These are phyloP conservation scores for Microctenopoma lineatum DNA, from an alignment of 2,797 vertebrate genomes.

Conservation along the genomic window DNA sequence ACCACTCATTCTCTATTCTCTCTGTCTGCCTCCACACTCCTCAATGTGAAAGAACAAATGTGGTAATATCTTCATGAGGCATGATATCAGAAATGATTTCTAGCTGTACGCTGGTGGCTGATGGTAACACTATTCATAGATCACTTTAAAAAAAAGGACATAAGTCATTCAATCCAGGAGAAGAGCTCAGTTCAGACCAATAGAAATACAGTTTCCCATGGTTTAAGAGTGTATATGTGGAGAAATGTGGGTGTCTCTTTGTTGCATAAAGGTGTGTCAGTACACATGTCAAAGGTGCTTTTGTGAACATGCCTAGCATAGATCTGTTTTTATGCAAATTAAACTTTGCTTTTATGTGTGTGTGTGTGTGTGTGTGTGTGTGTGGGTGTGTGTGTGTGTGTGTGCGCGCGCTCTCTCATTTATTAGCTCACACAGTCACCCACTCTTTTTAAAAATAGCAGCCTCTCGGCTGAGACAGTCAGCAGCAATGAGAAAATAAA, in stretches of 20 bases:
- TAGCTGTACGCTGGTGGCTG: constrained; percentile 33
- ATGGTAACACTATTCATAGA: constrained; percentile 64
- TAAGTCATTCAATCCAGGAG: constrained; percentile 32
- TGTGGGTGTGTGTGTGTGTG: constrained; percentile 9
- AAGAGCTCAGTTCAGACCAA: constrained; percentile 13
- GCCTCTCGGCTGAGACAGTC: constrained; percentile 81
- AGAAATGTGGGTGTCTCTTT: constrained; percentile 33
- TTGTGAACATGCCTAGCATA: constrained; percentile 26
- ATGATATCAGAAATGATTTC: constrained; percentile 60
- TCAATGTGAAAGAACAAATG: constrained; percentile 51
- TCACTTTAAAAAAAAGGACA: constrained; percentile 70
- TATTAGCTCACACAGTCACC: constrained; percentile 82
- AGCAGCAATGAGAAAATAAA: constrained; percentile 80
- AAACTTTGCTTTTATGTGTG: constrained; percentile 25
- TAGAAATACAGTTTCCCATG: constrained; percentile 21
- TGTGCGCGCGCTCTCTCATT: constrained; percentile 66
- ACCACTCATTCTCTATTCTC: constrained; percentile 22
- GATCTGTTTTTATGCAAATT: constrained; percentile 48
- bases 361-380: constrained; percentile 5
- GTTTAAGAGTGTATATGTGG: neutral
- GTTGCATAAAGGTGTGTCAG: constrained; percentile 42
- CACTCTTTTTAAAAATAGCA: constrained; percentile 86
- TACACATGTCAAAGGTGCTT: constrained; percentile 33
- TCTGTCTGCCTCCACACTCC: constrained; percentile 1
- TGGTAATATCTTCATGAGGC: constrained; percentile 50